Evolutionary conservation across 2,888 invertebrate species (phyloP).

Genomic region (Hipparchia sbordonii): DNA sequence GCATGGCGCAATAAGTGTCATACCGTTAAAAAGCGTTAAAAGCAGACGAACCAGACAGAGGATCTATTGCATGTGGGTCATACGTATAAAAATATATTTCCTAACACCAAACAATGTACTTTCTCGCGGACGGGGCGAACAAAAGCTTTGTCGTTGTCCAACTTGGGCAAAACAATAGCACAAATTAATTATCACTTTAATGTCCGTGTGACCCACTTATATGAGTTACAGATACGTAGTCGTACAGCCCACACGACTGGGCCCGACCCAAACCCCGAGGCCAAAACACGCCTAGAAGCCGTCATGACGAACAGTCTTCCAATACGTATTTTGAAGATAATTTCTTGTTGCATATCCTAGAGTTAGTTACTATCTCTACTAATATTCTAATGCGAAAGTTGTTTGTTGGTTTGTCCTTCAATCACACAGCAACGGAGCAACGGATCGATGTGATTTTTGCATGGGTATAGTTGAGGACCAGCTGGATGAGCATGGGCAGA

Average conservation of each 20-base stretch:
- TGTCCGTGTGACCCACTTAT: slow-evolving; percentile 55
- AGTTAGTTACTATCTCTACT: too few species aligned
- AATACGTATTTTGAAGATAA: not conserved
- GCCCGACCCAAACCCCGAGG: not conserved
- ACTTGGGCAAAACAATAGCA: slow-evolving; percentile 45
- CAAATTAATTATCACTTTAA: slow-evolving; percentile 49
- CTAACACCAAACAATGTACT: slow-evolving; percentile 33
- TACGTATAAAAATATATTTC: slow-evolving; percentile 20
- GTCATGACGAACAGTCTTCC: not conserved
- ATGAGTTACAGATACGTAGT: slow-evolving; percentile 41
- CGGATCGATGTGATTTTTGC: too few species aligned
- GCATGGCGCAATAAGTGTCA: slow-evolving; percentile 8
- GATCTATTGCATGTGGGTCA: slow-evolving; percentile 12
- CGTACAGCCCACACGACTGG: slow-evolving; percentile 52
- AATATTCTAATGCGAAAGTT: too few species aligned
- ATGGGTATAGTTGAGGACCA: too few species aligned
- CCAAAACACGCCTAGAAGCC: not conserved
- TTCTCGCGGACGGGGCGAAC: slow-evolving; percentile 35
- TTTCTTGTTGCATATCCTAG: not conserved
- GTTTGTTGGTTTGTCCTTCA: too few species aligned
- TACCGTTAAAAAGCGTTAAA: slow-evolving; percentile 2
- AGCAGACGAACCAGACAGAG: slow-evolving; percentile 12
- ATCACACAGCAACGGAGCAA: too few species aligned
- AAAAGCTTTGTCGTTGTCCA: slow-evolving; percentile 39
- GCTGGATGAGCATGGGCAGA: too few species aligned